These are phyloP conservation scores for Eulemur rubriventer DNA, from an alignment of 2,797 vertebrate genomes.

Conservation along the genomic window DNA sequence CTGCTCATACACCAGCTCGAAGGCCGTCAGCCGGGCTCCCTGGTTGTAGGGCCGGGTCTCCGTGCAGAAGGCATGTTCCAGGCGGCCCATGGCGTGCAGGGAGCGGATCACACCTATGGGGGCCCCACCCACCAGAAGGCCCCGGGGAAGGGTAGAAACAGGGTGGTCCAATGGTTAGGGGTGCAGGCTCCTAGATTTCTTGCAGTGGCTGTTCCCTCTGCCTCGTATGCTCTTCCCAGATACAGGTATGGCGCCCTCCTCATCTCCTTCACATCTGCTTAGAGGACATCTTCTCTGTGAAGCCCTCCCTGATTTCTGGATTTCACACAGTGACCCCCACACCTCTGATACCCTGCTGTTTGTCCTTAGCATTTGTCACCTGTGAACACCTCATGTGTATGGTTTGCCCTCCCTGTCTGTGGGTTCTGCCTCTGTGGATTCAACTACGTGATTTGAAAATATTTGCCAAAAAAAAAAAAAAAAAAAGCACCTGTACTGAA, in stretches of 20 bases:
- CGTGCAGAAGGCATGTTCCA: slow-evolving; percentile 92
- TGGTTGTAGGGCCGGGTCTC: slow-evolving; percentile 97
- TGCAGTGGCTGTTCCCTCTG: neutral
- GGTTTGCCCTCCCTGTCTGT: no score
- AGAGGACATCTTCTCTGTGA: neutral
- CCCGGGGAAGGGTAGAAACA: neutral
- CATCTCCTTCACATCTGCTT: neutral
- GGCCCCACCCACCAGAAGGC: fast-evolving
- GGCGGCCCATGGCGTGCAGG: slow-evolving; percentile 87
- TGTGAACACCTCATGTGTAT: neutral
- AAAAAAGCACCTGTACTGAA: neutral
- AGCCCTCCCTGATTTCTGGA: neutral
- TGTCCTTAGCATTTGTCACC: neutral
- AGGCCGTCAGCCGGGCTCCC: slow-evolving; percentile 93
- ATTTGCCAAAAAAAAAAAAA: neutral
- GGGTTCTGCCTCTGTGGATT: neutral
- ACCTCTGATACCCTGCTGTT: neutral
- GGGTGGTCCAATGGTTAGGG: neutral
- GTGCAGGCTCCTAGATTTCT: neutral
- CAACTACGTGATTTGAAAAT: neutral
- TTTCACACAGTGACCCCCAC: neutral
- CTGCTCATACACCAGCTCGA: slow-evolving; percentile 91
- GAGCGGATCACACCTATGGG: slow-evolving; percentile 91
- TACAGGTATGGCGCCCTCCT: neutral
- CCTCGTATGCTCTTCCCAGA: neutral